Evolutionary conservation across 2,888 invertebrate genomes (phyloP), one percentile per base, ranked within the genome.

Genomic region (Magallana nippona): DNA sequence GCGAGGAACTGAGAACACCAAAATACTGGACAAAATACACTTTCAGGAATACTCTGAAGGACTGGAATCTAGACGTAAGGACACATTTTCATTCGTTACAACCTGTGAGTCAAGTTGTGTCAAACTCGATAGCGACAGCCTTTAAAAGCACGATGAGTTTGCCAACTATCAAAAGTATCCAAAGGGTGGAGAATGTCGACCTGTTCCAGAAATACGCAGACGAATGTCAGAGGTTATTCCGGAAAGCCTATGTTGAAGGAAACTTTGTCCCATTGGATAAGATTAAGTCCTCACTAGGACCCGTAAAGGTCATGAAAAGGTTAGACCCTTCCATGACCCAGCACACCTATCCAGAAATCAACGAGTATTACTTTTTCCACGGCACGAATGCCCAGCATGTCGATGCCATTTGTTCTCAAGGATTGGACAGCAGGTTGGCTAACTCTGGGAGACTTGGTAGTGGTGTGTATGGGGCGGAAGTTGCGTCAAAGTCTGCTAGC

Each of bases 281-380:
- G 8, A 10, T 87, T 0, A 56, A 22, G 10, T 57, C 77, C 15
- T 86, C 89, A 5, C 82, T 57, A 1, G 87, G 87, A 0, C 62
- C 81, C 32, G 82, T 63, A 5, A 62, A 15, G 1, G 22, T 79
- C 1, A 79, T 58, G 56, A 55, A 79, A 55, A 32, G 32, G 8
- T 55, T 89, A 13, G 84, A 87, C 57, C 19, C 60, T 2, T n/a
- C 56, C 0, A 78, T 83, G 83, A 86, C 81, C 11, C 57, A 78
- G 0, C 32, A 78, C 19, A 82, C 89, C 1, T 83, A 89, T 44
- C 78, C 80, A 15, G 90, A 90, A 71, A 86, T 91, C 13, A 91
- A 91, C 84, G 91, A 91, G 78, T 84, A 83, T 55, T 89, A 86
- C 83, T 86, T 89, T n/a, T 90, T 91, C 71, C 91, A 91, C 83